Percentiles rank a stretch among this genome's conserved stretches.
phyloP scores from a whole-genome alignment of 1,140 invertebrate species.

The Anastatus disparis region DNA sequence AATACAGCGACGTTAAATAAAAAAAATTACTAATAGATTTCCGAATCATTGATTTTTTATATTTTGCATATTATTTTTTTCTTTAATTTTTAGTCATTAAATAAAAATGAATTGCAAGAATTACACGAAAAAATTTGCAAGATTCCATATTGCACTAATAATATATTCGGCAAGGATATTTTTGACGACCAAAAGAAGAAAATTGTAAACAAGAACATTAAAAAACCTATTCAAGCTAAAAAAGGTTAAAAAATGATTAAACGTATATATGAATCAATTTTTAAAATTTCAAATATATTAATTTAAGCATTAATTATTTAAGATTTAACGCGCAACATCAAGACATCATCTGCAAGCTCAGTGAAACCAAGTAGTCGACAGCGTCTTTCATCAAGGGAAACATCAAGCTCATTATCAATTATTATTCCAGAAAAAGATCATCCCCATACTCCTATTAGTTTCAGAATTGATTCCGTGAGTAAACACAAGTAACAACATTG shows the following conservation, averaged over 20 bases:
- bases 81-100: constrained; percentile 19
- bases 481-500: no score
- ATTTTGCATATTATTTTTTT: background rate
- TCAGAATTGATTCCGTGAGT: no score
- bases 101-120: background rate
- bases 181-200: constrained; percentile 13
- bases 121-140: constrained; percentile 25
- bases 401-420: background rate
- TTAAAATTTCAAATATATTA: no score
- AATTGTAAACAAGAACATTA: background rate
- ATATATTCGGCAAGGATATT: background rate
- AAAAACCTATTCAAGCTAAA: background rate
- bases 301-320: background rate
- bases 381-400: background rate
- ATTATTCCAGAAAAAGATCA: background rate
- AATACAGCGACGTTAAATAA: no score
- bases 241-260: constrained; percentile 18
- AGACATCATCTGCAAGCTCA: background rate
- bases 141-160: background rate
- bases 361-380: background rate
- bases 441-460: no score
- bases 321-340: background rate
- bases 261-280: no score
- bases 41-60: no score
- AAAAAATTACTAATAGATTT: no score